Percentiles rank a stretch among this genome's conserved stretches.
Conservation (phyloP, 2,888 invertebrate species). For the Pseudolycoriella hygida region DNA sequence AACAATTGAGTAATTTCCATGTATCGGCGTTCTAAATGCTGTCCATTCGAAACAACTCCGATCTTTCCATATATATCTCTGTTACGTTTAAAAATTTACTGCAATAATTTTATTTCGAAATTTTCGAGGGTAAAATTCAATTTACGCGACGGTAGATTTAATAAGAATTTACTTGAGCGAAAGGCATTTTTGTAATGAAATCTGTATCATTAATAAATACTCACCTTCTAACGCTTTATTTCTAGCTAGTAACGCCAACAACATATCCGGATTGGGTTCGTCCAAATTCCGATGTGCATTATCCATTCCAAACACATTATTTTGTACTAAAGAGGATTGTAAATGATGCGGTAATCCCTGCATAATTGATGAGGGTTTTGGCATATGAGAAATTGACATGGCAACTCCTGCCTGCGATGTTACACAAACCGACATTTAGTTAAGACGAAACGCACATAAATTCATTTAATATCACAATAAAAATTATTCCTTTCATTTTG, state of each 20-base stretch:
- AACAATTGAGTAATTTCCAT: too few species aligned
- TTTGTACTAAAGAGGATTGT: constrained; percentile 9
- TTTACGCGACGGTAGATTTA: too few species aligned
- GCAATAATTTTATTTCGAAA: too few species aligned
- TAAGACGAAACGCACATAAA: neutral
- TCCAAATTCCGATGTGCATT: constrained; percentile 20
- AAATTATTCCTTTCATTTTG: neutral
- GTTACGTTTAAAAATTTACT: too few species aligned
- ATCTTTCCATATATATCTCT: too few species aligned
- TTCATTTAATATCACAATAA: neutral
- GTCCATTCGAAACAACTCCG: too few species aligned
- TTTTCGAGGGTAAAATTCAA: too few species aligned
- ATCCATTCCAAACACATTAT: neutral
- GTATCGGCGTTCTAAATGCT: too few species aligned
- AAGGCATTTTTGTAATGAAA: too few species aligned
- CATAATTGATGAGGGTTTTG: constrained; percentile 21
- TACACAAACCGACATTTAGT: constrained; percentile 14
- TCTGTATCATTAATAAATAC: too few species aligned
- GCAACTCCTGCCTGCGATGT: constrained; percentile 9
- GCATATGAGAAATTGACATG: constrained; percentile 11
- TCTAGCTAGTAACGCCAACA: constrained; percentile 65
- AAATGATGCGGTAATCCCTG: constrained; percentile 23
- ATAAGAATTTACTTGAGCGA: too few species aligned
- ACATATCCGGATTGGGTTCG: constrained; percentile 66
- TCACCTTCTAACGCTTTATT: constrained; percentile 80